Base-by-base conservation (phyloP, 2,797 vertebrate genomes). In the Ctenosaura bakeri region DNA sequence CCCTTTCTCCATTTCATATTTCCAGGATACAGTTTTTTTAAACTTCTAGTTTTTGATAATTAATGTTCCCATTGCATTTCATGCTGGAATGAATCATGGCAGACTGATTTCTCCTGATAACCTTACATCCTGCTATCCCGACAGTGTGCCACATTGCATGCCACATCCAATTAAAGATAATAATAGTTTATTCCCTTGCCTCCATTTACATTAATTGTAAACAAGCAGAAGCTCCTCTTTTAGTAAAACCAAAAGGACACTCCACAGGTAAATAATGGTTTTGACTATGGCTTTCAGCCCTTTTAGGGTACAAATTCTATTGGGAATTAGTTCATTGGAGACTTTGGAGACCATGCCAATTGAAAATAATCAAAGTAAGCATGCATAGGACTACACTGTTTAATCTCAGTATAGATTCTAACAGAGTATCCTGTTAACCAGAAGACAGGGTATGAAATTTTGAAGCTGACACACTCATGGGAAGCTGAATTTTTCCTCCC, bases 71-170 rank as follows among this genome's bases (percentile, higher is more conserved):
- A 77, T 73, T 59, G 59, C 35, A 83, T 85, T 79, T 88, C 69
- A 79, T 85, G 73, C 62, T 88, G 90, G 35, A 74, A 76, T 66
- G 79, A 87, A 90, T 90, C 79, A 42, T 83, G 54, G 46, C 85
- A 90, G 14, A 52, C 54, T 76, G n/a, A 83, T 90, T 62, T 86
- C 71, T 76, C 79, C 46, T 82, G 56, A 62, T 77, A 50, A 50
- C 59, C 66, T 87, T 77, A 54, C 69, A 81, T 82, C 66, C 74
- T 79, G 22, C 22, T 82, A 24, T 73, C 50, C n/a, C 38, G 82
- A 46, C 16, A 22, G 42, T 50, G 32, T 73, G 50, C 80, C 79
- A 42, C 24, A 82, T 74, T 73, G 38, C 38, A 62, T 35, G 78
- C 38, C 52, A 76, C 38, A 35, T 90, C 84, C 78, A 82, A 82